Percentiles rank a stretch among this genome's conserved stretches.
Conservation (phyloP, 2,888 invertebrate genomes). For the Lissonota sp. region DNA sequence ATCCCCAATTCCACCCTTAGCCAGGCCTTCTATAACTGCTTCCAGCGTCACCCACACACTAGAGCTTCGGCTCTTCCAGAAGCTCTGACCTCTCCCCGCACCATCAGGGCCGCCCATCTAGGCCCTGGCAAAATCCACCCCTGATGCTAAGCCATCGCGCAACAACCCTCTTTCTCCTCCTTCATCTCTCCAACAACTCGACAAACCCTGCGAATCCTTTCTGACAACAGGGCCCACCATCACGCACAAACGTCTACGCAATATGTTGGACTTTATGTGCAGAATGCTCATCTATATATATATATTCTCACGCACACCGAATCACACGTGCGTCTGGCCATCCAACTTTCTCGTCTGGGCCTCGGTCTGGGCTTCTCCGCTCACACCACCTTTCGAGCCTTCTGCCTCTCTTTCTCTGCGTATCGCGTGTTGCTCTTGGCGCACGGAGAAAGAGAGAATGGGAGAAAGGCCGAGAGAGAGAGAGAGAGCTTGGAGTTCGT, state of each 20-base stretch:
- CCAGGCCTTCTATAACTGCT: slow-evolving; percentile 59
- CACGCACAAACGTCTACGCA: slow-evolving; percentile 52
- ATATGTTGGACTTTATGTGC: slow-evolving; percentile 33
- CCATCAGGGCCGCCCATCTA: slow-evolving; percentile 49
- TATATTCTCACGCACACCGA: slow-evolving; percentile 53
- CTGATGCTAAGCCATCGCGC: slow-evolving; percentile 38
- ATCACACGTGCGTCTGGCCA: slow-evolving; percentile 67
- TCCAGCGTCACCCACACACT: slow-evolving; percentile 58
- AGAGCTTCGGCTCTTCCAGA: slow-evolving; percentile 56
- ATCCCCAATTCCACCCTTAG: slow-evolving; percentile 69
- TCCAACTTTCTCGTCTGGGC: slow-evolving; percentile 66
- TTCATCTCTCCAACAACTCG: slow-evolving; percentile 59
- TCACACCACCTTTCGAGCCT: slow-evolving; percentile 49
- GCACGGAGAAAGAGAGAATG: slow-evolving; percentile 28
- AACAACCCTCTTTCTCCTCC: slow-evolving; percentile 41
- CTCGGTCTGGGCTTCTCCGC: slow-evolving; percentile 50
- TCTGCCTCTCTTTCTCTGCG: slow-evolving; percentile 37
- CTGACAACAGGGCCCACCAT: slow-evolving; percentile 53
- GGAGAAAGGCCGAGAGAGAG: slow-evolving; percentile 19
- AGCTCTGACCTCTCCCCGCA: slow-evolving; percentile 59
- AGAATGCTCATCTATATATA: background rate
- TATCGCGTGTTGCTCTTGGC: slow-evolving; percentile 32
- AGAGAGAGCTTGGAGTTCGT: slow-evolving; percentile 60
- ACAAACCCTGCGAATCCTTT: slow-evolving; percentile 53
- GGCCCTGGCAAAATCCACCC: slow-evolving; percentile 52